Evolutionary conservation across 2,888 invertebrate genomes (phyloP).

Genomic region (Thymelicus acteon): DNA sequence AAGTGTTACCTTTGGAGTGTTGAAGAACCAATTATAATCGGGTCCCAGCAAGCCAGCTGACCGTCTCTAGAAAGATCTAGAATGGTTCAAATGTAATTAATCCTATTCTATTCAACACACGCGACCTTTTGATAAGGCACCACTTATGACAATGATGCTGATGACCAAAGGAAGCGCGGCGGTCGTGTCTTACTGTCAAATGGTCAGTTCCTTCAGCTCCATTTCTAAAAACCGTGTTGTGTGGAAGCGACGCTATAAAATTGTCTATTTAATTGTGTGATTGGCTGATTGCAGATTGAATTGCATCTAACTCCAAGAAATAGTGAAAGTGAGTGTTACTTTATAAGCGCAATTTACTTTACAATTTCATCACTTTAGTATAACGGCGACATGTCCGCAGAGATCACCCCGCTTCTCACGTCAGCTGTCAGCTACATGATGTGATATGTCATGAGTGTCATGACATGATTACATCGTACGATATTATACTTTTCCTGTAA

Average conservation of each 20-base stretch:
- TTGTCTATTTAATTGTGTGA: background rate
- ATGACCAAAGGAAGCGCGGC: too few relatives aligned
- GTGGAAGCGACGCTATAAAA: background rate
- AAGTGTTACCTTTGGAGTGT: too few relatives aligned
- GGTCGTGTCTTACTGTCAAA: too few relatives aligned
- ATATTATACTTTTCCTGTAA: background rate
- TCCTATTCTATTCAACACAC: too few relatives aligned
- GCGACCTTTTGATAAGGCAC: too few relatives aligned
- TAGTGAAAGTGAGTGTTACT: conserved; percentile 7
- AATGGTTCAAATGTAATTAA: too few relatives aligned
- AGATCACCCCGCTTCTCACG: background rate
- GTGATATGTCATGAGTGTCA: background rate
- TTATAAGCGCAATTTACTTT: conserved; percentile 1
- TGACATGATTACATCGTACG: background rate
- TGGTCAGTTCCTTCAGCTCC: too few relatives aligned
- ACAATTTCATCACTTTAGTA: background rate
- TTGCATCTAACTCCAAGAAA: conserved; percentile 2
- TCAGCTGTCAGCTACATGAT: background rate
- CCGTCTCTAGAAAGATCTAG: too few relatives aligned
- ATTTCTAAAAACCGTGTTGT: background rate
- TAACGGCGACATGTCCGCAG: background rate
- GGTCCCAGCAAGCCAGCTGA: too few relatives aligned
- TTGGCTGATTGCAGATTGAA: background rate
- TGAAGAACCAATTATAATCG: too few relatives aligned
- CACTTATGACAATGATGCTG: too few relatives aligned